Evolutionary conservation across 2,797 vertebrate genomes (phyloP), one percentile per base, ranked within the genome.

Genomic region (Thalassophryne amazonica): DNA sequence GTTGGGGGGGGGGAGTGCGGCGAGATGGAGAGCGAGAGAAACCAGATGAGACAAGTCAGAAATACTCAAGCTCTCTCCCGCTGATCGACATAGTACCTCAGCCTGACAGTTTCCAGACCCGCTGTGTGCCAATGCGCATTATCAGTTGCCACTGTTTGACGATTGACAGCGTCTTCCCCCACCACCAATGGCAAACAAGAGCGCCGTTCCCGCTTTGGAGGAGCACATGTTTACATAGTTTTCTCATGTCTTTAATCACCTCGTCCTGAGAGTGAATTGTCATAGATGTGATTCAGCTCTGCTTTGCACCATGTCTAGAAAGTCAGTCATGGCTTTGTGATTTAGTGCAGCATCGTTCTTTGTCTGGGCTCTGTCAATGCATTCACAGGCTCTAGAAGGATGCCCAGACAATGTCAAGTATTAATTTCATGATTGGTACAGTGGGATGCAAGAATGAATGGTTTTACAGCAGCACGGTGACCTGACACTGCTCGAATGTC

Each of bases 1-100:
- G 11, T 36, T 4, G 1, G 39, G 3, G 4, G 16, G 2, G 27
- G 50, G 2, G 10, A 15, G 27, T 6, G 37, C 19, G 17, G 48
- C 41, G 33, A 71, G 66, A 77, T 49, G 41, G 63, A 69, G 56
- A 68, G 43, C 18, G 47, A 76, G 39, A 60, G 62, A 74, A 80
- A 67, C 48, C 76, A 75, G 77, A 80, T 60, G 78, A 83, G 68
- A 56, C 68, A 21, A 55, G 20, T 77, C 79, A 78, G 48, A 69
- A 81, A 67, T 30, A 21, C 66, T 79, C 45, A 51, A 32, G 51
- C 72, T 67, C 52, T 62, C 47, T 33, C 30, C 14, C 18, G 9
- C 59, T 71, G 70, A 80, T 76, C 60, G 62, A 59, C 69, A 69
- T 62, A 34, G 61, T 33, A 55, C 70, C 60, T 69, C 70, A 30